These are phyloP conservation scores for Baronia brevicornis DNA, from an alignment of 2,888 invertebrate species.

Conservation along the genomic window DNA sequence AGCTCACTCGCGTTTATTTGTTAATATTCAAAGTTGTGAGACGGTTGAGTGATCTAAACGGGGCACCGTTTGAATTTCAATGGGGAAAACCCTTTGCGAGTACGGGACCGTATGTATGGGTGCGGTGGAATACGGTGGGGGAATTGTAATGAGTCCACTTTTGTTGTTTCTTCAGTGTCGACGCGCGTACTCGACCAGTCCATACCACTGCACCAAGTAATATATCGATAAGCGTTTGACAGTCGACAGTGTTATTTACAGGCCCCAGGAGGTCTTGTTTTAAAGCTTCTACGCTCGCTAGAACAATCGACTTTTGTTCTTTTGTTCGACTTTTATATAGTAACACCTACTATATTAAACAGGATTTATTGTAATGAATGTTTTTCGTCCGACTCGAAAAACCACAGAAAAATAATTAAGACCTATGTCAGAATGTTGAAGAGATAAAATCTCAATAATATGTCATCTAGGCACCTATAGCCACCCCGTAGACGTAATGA, in stretches of 20 bases:
- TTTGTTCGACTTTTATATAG: too few species aligned
- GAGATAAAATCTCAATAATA: too few species aligned
- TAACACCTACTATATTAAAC: too few species aligned
- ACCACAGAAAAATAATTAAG: too few species aligned
- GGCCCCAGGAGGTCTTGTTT: constrained; percentile 1
- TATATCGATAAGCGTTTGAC: constrained; percentile 11
- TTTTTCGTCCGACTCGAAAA: too few species aligned
- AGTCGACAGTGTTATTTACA: constrained; percentile 8
- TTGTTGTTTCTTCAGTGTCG: constrained; percentile 30
- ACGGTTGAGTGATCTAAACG: constrained; percentile 5
- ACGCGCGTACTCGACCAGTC: neutral
- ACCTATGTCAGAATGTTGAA: too few species aligned
- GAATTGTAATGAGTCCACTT: constrained; percentile 36
- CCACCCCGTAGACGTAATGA: too few species aligned
- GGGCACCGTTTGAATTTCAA: constrained; percentile 14
- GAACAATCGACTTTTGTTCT: constrained; percentile 2
- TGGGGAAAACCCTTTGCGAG: constrained; percentile 16
- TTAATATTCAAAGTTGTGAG: constrained; percentile 2
- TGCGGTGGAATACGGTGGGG: constrained; percentile 3
- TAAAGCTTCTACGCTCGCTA: neutral
- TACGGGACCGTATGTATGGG: constrained; percentile 10
- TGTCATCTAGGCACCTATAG: too few species aligned
- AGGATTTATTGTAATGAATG: too few species aligned
- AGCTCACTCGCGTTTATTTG: neutral
- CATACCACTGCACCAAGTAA: constrained; percentile 1